Evolutionary conservation across 2,797 vertebrate genomes (phyloP).

Genomic region (Diceros bicornis): DNA sequence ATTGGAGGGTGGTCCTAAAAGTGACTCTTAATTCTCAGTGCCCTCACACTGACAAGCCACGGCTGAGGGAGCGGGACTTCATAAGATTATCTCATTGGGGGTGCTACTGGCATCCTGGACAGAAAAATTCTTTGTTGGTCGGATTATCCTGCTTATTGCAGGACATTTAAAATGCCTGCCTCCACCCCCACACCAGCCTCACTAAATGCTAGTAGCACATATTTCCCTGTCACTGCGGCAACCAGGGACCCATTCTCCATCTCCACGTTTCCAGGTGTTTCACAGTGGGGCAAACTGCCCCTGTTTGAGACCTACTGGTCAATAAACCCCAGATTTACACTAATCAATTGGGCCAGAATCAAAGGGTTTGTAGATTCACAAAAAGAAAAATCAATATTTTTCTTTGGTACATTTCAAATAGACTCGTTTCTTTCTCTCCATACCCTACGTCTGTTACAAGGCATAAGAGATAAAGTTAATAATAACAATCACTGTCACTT

Average conservation of each 20-base stretch:
- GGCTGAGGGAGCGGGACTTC: background rate
- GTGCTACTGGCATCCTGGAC: background rate
- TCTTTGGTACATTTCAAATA: background rate
- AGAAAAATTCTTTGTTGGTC: background rate
- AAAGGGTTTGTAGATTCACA: background rate
- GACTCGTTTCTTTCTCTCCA: background rate
- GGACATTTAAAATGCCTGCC: background rate
- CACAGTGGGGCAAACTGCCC: background rate
- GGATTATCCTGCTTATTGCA: background rate
- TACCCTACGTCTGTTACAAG: background rate
- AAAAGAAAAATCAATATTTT: background rate
- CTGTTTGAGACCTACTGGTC: background rate
- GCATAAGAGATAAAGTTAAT: conserved; percentile 13
- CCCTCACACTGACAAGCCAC: background rate
- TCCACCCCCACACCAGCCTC: rapidly evolving
- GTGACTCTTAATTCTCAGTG: background rate
- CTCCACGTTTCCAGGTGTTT: background rate
- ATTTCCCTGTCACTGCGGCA: background rate
- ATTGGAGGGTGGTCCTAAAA: background rate
- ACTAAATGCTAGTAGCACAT: background rate
- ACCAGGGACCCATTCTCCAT: background rate
- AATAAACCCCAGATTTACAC: background rate
- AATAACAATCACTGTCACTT: background rate
- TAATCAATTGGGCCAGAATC: background rate
- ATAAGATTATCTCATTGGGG: background rate